Evolutionary conservation across 2,797 vertebrate species (phyloP), one percentile per base, ranked within the genome.

Genomic region (Taenioides sp.): DNA sequence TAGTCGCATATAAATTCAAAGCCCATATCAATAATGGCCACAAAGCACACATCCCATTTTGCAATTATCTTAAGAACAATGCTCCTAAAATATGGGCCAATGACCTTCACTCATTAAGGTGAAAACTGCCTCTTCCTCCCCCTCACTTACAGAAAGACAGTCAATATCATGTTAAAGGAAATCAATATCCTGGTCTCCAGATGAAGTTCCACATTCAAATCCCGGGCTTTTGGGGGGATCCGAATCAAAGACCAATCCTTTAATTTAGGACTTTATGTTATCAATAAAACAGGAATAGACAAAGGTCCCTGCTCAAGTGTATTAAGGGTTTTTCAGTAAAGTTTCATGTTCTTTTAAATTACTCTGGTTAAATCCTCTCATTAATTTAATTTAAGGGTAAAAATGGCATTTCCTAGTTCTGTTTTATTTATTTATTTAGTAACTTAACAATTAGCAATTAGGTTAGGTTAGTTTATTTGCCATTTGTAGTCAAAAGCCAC

Each of bases 91-190:
- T 79, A 85, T 86, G 72, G 40, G 85, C 79, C 79, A 90, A 83
- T 89, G 84, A 87, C 87, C 87, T 87, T 88, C 75, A 86, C 87
- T 88, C 85, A 91, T 84, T 88, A 88, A 84, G 75, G 83, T 82
- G 83, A 90, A 82, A 86, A 85, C 69, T 77, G 67, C 74, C 69
- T 73, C 75, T 55, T 74, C 78, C 70, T 66, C 84, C 81, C 80
- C 83, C 79, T 79, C 72, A 76, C 74, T 80, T 80, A 88, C 74
- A 86, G 84, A 80, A 87, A 87, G 83, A 78, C 86, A 85, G 84
- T 91, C 91, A 91, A 93, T 91, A 86, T 68, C 76, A 76, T 84
- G 85, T 91, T 90, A 86, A 91, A 92, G 87, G 71, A 88, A 92
- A 94, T 93, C 93, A 93, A 94, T 94, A 71, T 23, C 62, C 58